Evolutionary conservation across 2,113 vertebrate species (phyloP), one percentile per base, ranked within the genome.

Genomic region (Gambusia holbrooki): DNA sequence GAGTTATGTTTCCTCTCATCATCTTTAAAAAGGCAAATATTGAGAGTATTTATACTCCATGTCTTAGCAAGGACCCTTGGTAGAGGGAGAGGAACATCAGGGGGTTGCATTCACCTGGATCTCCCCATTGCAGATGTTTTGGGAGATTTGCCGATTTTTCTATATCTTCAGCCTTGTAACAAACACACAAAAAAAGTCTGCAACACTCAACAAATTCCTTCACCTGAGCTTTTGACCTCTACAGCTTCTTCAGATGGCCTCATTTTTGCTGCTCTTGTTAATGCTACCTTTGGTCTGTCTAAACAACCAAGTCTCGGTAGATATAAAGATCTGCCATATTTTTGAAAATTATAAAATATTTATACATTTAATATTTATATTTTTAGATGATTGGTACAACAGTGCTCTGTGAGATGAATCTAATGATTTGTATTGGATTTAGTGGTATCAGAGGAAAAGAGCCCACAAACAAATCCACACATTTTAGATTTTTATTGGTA

Each of bases 21-120:
- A 83, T 62, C 1, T 89, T 77, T 88, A 89, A 90, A 90, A 75
- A 91, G 83, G 81, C 82, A 88, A 67, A 80, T 84, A 84, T 89
- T 82, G 45, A 84, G 84, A 84, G 85, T 86, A 82, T 85, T 87
- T 82, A 74, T 77, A 45, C 79, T 90, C 85, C 74, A 81, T 83
- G 66, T 66, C 27, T 27, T 69, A 85, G 75, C 69, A 69, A 73
- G 60, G 30, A 80, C 84, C 88, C 86, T 75, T 28, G 64, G 71
- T 83, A 78, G 29, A 76, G 82, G 75, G 82, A 79, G 80, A 76
- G 62, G 61, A 74, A 72, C 80, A 86, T 89, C 87, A 79, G 84
- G 74, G 80, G 77, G 58, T 85, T 85, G 71, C 61, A 54, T 79
- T 83, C 35, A 74, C 19, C 40, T 35, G 30, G 42, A 65, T 71